phyloP scores from a whole-genome alignment of 1,140 invertebrate genomes.

The Lasioglossum baleicum region DNA sequence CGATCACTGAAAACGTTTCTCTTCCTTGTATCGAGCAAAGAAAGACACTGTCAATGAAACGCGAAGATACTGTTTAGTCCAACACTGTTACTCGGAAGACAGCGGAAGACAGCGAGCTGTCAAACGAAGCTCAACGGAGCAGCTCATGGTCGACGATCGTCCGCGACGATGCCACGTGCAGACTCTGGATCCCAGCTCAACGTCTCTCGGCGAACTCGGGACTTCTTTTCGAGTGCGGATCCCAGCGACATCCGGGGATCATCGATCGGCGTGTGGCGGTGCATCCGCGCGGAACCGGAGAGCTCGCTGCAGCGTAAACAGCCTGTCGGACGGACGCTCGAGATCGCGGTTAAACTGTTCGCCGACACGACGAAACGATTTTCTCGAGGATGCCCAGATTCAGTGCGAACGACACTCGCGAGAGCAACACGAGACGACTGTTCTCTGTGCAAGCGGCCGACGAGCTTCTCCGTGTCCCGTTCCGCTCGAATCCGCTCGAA shows the following conservation, averaged over 20 bases:
- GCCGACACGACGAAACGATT: too few species aligned
- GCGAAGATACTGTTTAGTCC: too few species aligned
- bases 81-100: too few species aligned
- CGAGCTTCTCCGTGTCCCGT: neutral
- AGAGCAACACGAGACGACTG: neutral
- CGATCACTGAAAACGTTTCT: neutral
- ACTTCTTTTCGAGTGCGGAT: neutral
- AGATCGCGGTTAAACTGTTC: too few species aligned
- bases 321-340: too few species aligned
- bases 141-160: neutral
- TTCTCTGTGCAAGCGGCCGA: too few species aligned
- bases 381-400: neutral
- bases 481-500: neutral
- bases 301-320: neutral
- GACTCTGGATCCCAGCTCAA: neutral
- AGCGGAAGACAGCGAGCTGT: neutral
- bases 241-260: neutral
- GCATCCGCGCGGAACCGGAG: neutral
- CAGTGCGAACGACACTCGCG: neutral
- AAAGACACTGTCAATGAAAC: too few species aligned
- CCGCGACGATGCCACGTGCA: neutral
- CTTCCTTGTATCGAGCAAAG: too few species aligned
- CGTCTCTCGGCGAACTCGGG: neutral
- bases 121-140: too few species aligned
- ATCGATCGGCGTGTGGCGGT: neutral